These are phyloP conservation scores for Oceanodroma tethys DNA, from an alignment of 2,113 vertebrate species.

Conservation along the genomic window DNA sequence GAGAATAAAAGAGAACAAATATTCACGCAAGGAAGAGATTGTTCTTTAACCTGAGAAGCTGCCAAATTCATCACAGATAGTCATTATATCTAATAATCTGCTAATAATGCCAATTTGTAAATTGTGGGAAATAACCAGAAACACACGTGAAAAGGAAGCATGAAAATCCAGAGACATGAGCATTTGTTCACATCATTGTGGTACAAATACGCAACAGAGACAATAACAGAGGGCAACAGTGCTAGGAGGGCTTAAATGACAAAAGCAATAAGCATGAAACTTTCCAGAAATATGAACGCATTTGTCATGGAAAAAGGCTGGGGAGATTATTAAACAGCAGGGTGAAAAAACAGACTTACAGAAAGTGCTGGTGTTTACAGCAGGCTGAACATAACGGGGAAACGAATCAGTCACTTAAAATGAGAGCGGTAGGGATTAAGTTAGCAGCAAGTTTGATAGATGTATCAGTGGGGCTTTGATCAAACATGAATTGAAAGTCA, in stretches of 20 bases:
- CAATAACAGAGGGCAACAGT: background rate
- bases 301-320: background rate
- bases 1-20: background rate
- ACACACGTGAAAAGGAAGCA: background rate
- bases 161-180: background rate
- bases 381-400: background rate
- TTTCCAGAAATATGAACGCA: background rate
- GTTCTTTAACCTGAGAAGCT: background rate
- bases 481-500: background rate
- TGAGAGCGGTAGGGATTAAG: slow-evolving; percentile 1
- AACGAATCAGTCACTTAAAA: background rate
- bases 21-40: background rate
- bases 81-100: background rate
- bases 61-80: background rate
- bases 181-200: background rate
- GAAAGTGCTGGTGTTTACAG: background rate
- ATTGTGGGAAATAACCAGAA: background rate
- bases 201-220: background rate
- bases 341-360: background rate
- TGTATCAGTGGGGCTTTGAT: background rate
- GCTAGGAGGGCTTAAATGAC: background rate
- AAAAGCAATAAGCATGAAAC: background rate
- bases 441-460: background rate
- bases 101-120: background rate
- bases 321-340: background rate